Conservation (phyloP, 2,888 invertebrate genomes). For the Nesidiocoris tenuis region DNA sequence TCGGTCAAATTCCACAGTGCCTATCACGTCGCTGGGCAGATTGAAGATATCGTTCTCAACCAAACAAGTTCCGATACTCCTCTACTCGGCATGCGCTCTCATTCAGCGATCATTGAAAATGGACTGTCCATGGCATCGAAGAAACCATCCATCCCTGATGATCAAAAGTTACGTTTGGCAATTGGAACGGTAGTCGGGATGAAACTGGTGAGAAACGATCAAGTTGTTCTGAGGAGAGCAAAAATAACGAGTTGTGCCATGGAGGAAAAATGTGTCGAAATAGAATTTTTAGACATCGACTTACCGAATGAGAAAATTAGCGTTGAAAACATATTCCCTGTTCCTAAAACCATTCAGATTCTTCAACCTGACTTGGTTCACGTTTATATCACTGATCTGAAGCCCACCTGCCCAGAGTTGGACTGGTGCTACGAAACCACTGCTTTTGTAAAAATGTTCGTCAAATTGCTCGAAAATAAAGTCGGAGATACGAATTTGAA, state of each 20-base stretch:
- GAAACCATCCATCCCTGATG: background rate
- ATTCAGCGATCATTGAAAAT: background rate
- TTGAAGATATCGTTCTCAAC: background rate
- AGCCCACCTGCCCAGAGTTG: background rate
- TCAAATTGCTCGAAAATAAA: background rate
- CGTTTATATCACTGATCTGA: background rate
- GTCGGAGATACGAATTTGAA: background rate
- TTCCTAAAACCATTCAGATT: background rate
- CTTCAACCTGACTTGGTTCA: background rate
- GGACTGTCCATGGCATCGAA: background rate
- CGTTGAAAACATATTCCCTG: background rate
- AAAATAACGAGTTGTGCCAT: background rate
- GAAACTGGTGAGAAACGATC: background rate
- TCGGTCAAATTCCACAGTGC: background rate
- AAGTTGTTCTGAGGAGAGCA: background rate
- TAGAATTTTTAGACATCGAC: background rate
- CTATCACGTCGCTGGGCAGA: background rate
- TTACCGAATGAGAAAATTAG: background rate
- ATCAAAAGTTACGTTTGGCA: background rate
- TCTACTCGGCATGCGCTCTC: background rate
- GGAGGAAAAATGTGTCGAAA: background rate
- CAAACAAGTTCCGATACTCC: background rate
- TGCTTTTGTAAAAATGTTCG: background rate
- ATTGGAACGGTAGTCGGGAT: background rate
- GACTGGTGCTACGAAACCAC: background rate